Conservation (phyloP, 1,140 invertebrate species). For the Psix sp. region DNA sequence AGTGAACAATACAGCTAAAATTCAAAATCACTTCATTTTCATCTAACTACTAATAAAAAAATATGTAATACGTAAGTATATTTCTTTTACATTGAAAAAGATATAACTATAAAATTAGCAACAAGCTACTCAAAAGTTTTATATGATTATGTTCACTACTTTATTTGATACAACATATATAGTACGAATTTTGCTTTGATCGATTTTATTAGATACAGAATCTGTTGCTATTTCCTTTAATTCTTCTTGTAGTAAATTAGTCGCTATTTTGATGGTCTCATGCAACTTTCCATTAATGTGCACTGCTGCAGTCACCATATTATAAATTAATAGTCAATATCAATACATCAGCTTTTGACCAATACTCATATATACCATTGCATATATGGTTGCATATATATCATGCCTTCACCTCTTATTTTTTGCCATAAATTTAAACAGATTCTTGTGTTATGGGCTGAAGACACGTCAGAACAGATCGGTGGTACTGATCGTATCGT, state of each 20-base stretch:
- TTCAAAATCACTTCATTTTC: constrained; percentile 2
- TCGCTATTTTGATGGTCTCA: constrained; percentile 23
- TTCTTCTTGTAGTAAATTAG: constrained; percentile 31
- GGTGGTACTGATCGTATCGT: too few species aligned
- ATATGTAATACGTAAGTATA: not conserved
- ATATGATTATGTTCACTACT: constrained; percentile 33
- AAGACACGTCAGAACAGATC: too few species aligned
- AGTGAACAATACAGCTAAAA: constrained; percentile 6
- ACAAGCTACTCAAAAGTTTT: constrained; percentile 14
- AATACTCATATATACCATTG: too few species aligned
- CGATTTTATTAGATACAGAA: constrained; percentile 28
- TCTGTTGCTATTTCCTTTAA: constrained; percentile 36
- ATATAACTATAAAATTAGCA: constrained; percentile 7
- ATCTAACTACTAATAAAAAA: constrained; percentile 7
- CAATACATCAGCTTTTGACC: constrained; percentile 23
- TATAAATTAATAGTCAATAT: constrained; percentile 22
- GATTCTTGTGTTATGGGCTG: too few species aligned
- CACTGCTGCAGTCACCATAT: constrained; percentile 35
- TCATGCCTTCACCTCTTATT: constrained; percentile 24
- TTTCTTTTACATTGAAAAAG: constrained; percentile 3
- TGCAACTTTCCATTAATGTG: constrained; percentile 37
- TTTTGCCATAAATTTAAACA: constrained; percentile 34
- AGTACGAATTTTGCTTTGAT: constrained; percentile 34
- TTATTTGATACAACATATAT: constrained; percentile 36
- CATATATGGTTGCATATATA: too few species aligned